phyloP scores from a whole-genome alignment of 2,113 vertebrate species.

The Scomber scombrus region DNA sequence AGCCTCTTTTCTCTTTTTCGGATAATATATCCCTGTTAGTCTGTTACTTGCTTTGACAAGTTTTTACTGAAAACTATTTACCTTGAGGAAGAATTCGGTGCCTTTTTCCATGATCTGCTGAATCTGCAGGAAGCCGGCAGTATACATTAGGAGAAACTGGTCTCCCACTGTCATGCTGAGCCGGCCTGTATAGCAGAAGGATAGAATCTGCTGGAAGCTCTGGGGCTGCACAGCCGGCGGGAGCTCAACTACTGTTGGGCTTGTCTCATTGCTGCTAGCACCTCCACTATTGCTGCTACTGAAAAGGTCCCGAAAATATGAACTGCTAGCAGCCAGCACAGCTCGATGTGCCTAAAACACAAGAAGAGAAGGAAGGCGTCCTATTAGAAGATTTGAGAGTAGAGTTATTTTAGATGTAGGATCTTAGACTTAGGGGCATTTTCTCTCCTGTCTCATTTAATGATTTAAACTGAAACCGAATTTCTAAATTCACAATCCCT shows the following conservation, averaged over 20 bases:
- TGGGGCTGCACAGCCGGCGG: constrained; percentile 94
- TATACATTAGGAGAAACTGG: constrained; percentile 98
- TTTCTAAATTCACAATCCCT: no score
- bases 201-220: constrained; percentile 98
- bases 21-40: neutral
- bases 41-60: neutral
- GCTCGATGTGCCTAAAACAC: constrained; percentile 90
- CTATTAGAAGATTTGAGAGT: neutral
- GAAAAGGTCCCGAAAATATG: constrained; percentile 98
- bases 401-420: neutral
- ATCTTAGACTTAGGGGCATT: neutral
- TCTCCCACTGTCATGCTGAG: constrained; percentile 98
- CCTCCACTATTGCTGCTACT: constrained; percentile 88
- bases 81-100: constrained; percentile 98
- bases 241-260: constrained; percentile 90
- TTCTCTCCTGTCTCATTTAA: no score
- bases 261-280: constrained; percentile 86
- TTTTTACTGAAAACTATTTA: constrained; percentile 68
- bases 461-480: no score
- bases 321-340: constrained; percentile 97
- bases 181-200: constrained; percentile 96
- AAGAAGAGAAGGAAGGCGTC: neutral
- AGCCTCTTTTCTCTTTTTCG: neutral
- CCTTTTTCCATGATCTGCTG: constrained; percentile 99
- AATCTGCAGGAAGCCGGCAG: constrained; percentile 97